Evolutionary conservation across 2,113 vertebrate species (phyloP), one percentile per base, ranked within the genome.

Genomic region (Gallinago undulata): DNA sequence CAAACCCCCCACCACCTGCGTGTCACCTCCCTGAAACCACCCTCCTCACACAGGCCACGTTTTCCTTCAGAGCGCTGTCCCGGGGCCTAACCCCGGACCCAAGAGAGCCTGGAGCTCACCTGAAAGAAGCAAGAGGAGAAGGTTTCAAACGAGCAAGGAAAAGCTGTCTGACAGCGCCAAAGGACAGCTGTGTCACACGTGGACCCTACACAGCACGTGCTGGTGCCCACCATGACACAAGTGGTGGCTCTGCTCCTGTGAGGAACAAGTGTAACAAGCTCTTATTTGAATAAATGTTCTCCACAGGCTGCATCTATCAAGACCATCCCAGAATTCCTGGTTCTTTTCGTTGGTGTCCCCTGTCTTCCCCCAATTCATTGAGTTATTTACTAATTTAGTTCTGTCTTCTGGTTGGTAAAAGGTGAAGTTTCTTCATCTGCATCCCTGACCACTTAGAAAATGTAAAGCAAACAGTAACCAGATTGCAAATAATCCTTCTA

Each of bases 1-100:
- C 11, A 39, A 39, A 5, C 39, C 39, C 39, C 39, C 39, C 39
- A 11, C 11, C 39, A 39, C 39, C 39, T 39, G 15, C 17, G 0
- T 2, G 9, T 4, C 33, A 1, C 82, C 1, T 3, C 39, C 1
- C 21, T 9, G 23, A 3, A 4, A 4, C 24, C 24, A 19, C 35
- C 3, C 43, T 10, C 39, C 53, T 13, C 5, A 0, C 10, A 1
- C 9, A 2, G 3, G 19, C 47, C 6, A 2, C 5, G 0, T 4
- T 48, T 35, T 50, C 14, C 23, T n/a, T 39, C 48, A 35, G 8
- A 3, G 10, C 15, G 0, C n/a, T 55, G 13, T 25, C 55, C 47
- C 1, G 4, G 25, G 37, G 16, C 9, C 12, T 13, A 5, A 23
- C 4, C 4, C 23, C 33, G 12, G 6, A 7, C 11, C 16, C 25